Evolutionary conservation across 2,888 invertebrate genomes (phyloP), one percentile per base, ranked within the genome.

Genomic region (Cosmorhoe ocellata): DNA sequence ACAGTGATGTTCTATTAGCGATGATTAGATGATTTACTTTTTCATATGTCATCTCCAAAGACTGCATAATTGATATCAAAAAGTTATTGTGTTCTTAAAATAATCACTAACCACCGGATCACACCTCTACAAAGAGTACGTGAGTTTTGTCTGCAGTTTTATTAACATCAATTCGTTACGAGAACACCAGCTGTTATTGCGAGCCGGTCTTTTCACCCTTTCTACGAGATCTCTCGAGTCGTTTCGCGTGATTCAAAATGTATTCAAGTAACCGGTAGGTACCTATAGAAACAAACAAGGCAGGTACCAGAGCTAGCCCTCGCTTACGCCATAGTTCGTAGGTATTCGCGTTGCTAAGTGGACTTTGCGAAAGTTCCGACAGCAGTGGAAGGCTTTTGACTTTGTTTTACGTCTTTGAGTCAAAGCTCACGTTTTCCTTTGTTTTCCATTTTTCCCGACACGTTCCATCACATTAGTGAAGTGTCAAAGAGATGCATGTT

Each of bases 201-300:
- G 14, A 49, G 38, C 36, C 34, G 48, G 48, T 48, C 36, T 52
- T 39, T 43, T 47, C 30, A 52, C 53, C 53, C 53, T 48, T 53
- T 48, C 11, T 2, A 18, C 4, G 33, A 31, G 39, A 43, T 40
- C 39, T 44, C 33, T 42, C 31, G 31, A 33, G 41, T 39, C 39
- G 41, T 51, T 34, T 38, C 43, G 26, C 34, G 24, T 31, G 39
- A 38, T 36, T 34, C 26, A 26, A 37, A 39, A 36, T 40, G 24
- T 47, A 45, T 46, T 38, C 33, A 42, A 6, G 33, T 37, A 52
- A 52, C 52, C 52, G 52, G 52, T 53, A 18, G 3, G 3, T 18
- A 18, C 18, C 18, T 18, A 48, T 39, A 24, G 33, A 45, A 30
- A 43, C 42, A 48, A 49, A 48, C 32, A 9, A 36, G 52, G 32